These are phyloP conservation scores for Chrysaora quinquecirrha DNA, from an alignment of 30 jellyfish, hydroid and myxozoan genomes.

Conservation along the genomic window DNA sequence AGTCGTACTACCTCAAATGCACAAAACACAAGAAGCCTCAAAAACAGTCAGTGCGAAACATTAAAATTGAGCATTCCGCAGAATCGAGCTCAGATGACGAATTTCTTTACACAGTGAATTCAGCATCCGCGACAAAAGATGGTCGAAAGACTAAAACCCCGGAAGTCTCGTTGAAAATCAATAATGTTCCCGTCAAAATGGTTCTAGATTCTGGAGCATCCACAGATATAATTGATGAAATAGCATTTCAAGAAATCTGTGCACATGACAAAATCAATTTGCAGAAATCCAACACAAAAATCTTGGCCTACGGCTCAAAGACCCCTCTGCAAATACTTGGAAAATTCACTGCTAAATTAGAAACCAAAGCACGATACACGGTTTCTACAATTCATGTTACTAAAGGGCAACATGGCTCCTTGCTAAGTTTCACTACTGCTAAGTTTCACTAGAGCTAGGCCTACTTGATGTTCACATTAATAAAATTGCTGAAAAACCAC, in stretches of 20 bases:
- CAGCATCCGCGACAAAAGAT: no score
- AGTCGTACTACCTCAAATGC: slow-evolving; percentile 28
- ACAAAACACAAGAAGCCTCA: no score
- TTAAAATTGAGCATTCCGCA: slow-evolving; percentile 2
- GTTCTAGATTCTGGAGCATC: slow-evolving; percentile 38
- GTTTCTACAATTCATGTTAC: neutral
- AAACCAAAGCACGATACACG: slow-evolving; percentile 12
- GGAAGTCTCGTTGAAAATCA: neutral
- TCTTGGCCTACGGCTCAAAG: slow-evolving; percentile 18
- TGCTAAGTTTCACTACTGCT: neutral
- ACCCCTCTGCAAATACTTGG: slow-evolving; percentile 21
- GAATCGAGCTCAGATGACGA: slow-evolving; percentile 25
- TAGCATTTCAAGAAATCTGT: slow-evolving; percentile 14
- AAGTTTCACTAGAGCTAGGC: neutral
- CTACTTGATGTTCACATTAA: neutral
- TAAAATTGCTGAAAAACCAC: neutral
- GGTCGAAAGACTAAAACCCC: no score
- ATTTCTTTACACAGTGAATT: neutral
- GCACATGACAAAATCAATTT: neutral
- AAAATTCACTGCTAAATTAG: slow-evolving; percentile 13
- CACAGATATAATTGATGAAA: slow-evolving; percentile 24
- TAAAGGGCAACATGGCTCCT: neutral
- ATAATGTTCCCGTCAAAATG: slow-evolving; percentile 15
- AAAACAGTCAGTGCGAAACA: neutral
- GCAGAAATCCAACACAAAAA: neutral